A percentile compares a stretch with the other conserved stretches of the same genome.
phyloP scores from a whole-genome alignment of 2,113 vertebrate genomes.

The Corythornis madagascariensis region DNA sequence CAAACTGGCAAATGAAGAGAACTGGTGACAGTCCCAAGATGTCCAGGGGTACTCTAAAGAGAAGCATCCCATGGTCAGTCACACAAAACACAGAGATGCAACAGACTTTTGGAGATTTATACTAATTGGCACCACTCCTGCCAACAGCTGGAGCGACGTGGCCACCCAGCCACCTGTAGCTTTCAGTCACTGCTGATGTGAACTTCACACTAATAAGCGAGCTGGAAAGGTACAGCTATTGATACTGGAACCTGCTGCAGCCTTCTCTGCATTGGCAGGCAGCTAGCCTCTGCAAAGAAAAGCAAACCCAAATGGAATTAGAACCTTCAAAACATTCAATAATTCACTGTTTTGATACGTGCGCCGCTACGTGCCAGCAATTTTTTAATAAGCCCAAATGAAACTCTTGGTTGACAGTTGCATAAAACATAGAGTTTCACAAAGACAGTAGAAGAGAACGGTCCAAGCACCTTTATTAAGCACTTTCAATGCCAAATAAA shows the following conservation, averaged over 20 bases:
- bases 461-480: conserved; percentile 47
- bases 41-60: background rate
- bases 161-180: background rate
- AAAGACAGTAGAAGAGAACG: conserved; percentile 32
- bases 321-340: conserved; percentile 40
- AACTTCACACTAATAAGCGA: background rate
- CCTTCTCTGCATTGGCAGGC: background rate
- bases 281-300: background rate
- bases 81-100: background rate
- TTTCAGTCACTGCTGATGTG: background rate
- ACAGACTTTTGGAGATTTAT: background rate
- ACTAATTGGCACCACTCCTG: background rate
- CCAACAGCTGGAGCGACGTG: background rate
- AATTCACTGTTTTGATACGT: conserved; percentile 42
- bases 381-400: conserved; percentile 54
- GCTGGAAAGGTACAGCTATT: background rate
- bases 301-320: conserved; percentile 47
- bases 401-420: conserved; percentile 36
- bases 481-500: conserved; percentile 45
- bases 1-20: background rate
- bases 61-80: background rate
- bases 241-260: background rate
- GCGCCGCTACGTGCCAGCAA: background rate
- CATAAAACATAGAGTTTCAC: conserved; percentile 37
- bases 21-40: background rate